Base-by-base conservation (phyloP, 2,797 vertebrate genomes). In the Pseudochromis fuscus region DNA sequence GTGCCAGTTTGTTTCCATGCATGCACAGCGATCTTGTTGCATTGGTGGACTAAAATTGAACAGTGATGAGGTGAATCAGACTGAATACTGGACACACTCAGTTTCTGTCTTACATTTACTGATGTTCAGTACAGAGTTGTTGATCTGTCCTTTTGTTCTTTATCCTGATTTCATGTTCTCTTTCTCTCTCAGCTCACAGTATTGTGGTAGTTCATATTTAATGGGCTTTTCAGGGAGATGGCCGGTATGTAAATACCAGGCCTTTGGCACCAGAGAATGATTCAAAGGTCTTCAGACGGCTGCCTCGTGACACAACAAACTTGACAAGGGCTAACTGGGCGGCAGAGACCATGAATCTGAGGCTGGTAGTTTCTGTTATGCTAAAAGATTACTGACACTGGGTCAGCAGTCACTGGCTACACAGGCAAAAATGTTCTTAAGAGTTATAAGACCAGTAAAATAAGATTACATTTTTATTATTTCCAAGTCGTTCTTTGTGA, bases 1-100 rank as follows among this genome's bases (percentile, higher is more conserved):
- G 42, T 33, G 33, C 31, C 23, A 4, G 42, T 46, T 52, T 65
- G 27, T 13, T 38, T 38, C 25, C 19, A 1, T 62, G 28, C 13
- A 23, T 55, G 15, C 4, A 4, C 49, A 33, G 8, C 45, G 18
- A 19, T 69, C 24, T 42, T 63, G 46, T 58, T 79, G 46, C 53
- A 55, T 33, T 58, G 27, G 64, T 68, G 67, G 67, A 70, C 68
- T 81, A 78, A 72, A 56, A 18, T 59, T 15, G 8, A 48, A 52
- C 37, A 40, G 35, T 45, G 19, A 77, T 66, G 37, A 61, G 80
- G 72, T 82, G 70, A 85, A 83, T 83, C 71, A 9, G 12, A 50
- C 25, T n/a, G 30, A 76, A 42, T 46, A 61, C 19, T 28, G 66
- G 15, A n/a, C 27, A 33, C 25, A 37, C 24, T 45, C 24, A 9